phyloP scores from a whole-genome alignment of 2,888 invertebrate genomes.

The Leptothorax acervorum region DNA sequence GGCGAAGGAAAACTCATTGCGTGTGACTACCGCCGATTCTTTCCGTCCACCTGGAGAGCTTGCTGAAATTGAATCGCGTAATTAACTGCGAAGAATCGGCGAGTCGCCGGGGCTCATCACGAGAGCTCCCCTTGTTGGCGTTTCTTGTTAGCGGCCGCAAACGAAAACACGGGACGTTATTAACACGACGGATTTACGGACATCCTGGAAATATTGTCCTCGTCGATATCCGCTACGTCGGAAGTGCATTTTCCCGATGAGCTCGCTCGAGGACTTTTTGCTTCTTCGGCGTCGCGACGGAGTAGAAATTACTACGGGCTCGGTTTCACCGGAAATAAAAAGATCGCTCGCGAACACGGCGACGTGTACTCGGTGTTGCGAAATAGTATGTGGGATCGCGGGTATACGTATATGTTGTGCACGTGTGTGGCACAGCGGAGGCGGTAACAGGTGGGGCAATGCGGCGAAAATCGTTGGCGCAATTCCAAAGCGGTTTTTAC shows the following conservation, averaged over 20 bases:
- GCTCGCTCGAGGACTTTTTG: constrained; percentile 32
- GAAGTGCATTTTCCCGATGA: constrained; percentile 50
- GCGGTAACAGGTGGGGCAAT: constrained; percentile 77
- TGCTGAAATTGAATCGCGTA: constrained; percentile 8
- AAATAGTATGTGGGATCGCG: constrained; percentile 8
- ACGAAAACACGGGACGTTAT: constrained; percentile 2
- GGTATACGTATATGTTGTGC: neutral
- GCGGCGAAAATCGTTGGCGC: constrained; percentile 71
- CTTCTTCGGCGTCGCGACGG: constrained; percentile 6
- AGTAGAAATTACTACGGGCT: constrained; percentile 49
- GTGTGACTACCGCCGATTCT: neutral
- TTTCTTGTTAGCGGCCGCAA: neutral
- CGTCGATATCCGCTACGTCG: constrained; percentile 23
- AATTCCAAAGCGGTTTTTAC: constrained; percentile 75
- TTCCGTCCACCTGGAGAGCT: neutral
- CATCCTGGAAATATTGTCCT: constrained; percentile 32
- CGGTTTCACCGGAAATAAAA: constrained; percentile 48
- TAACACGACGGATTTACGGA: constrained; percentile 17
- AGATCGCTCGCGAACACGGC: constrained; percentile 39
- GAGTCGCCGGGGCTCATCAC: neutral
- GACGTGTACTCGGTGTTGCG: constrained; percentile 14
- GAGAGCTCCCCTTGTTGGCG: neutral
- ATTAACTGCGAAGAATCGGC: constrained; percentile 14
- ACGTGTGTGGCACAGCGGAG: neutral
- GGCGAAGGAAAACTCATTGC: neutral